These are phyloP conservation scores for Digitonthophagus gazella DNA, from an alignment of 2,888 invertebrate genomes.

Conservation along the genomic window DNA sequence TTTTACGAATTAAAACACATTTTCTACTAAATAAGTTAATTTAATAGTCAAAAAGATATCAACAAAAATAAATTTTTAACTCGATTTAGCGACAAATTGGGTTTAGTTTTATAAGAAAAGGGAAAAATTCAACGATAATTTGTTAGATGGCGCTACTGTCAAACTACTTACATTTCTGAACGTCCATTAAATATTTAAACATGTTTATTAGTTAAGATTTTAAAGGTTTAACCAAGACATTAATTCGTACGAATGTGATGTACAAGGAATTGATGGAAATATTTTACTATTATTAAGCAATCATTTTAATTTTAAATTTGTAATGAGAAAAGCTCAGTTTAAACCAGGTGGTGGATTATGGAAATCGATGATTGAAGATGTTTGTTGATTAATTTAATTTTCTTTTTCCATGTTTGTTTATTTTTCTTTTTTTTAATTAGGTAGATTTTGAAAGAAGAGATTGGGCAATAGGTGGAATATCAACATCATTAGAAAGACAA, in stretches of 20 bases:
- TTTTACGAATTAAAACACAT: no score
- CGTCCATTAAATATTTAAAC: no score
- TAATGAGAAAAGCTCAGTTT: slow-evolving; percentile 21
- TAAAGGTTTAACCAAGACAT: not conserved
- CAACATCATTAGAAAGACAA: slow-evolving; percentile 19
- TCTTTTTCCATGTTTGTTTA: not conserved
- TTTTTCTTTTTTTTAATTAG: slow-evolving; percentile 8
- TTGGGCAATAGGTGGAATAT: slow-evolving; percentile 27
- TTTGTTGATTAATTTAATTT: slow-evolving; percentile 10
- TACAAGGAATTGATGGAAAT: slow-evolving; percentile 25
- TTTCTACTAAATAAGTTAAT: no score
- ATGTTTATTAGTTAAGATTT: no score
- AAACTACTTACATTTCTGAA: no score
- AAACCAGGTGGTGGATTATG: slow-evolving; percentile 16
- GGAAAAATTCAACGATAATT: no score
- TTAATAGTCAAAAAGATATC: no score
- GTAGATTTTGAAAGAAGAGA: slow-evolving; percentile 21
- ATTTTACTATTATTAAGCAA: slow-evolving; percentile 23
- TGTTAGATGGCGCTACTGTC: no score
- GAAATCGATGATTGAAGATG: slow-evolving; percentile 26
- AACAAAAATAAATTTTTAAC: no score
- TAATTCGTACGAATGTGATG: slow-evolving; percentile 9
- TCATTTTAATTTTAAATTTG: slow-evolving; percentile 25
- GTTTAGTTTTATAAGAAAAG: no score
- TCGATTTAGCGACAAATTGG: no score